A percentile compares a stretch with the other conserved stretches of the same genome.
These are phyloP conservation scores for Mobula birostris DNA, from an alignment of 2,113 vertebrate genomes.

Conservation along the genomic window DNA sequence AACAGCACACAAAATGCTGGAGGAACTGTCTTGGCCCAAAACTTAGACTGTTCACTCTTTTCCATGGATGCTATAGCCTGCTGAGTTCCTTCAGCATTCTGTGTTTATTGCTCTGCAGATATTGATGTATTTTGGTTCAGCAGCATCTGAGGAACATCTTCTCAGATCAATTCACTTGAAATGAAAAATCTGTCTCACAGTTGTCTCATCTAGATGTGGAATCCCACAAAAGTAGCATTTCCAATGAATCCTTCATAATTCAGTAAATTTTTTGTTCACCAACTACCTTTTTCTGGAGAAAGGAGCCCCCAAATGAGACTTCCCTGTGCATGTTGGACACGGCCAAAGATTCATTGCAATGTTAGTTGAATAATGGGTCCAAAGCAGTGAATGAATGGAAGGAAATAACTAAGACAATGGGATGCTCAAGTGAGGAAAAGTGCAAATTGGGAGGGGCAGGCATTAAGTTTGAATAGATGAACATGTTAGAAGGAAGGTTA, in stretches of 20 bases:
- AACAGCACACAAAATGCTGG: too few species aligned
- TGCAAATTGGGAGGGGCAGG: not conserved
- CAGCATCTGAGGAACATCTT: too few species aligned
- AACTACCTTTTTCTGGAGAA: not conserved
- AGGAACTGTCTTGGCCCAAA: too few species aligned
- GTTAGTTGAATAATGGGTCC: not conserved
- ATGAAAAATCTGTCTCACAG: too few species aligned
- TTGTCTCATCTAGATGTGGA: not conserved
- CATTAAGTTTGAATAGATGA: not conserved
- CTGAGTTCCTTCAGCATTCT: too few species aligned
- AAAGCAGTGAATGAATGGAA: not conserved
- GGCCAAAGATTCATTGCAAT: not conserved
- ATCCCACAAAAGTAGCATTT: not conserved
- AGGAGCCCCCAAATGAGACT: not conserved
- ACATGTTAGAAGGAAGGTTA: not conserved
- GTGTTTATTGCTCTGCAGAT: too few species aligned
- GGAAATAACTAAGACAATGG: not conserved
- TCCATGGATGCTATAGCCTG: too few species aligned
- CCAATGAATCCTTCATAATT: not conserved
- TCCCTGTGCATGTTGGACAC: not conserved
- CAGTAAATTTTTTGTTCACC: not conserved
- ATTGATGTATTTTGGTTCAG: too few species aligned
- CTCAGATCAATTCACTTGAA: too few species aligned
- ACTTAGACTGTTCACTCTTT: too few species aligned
- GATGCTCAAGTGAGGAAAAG: not conserved